Conservation (phyloP, 2,797 vertebrate species). For the Muraenolepis orangiensis region DNA sequence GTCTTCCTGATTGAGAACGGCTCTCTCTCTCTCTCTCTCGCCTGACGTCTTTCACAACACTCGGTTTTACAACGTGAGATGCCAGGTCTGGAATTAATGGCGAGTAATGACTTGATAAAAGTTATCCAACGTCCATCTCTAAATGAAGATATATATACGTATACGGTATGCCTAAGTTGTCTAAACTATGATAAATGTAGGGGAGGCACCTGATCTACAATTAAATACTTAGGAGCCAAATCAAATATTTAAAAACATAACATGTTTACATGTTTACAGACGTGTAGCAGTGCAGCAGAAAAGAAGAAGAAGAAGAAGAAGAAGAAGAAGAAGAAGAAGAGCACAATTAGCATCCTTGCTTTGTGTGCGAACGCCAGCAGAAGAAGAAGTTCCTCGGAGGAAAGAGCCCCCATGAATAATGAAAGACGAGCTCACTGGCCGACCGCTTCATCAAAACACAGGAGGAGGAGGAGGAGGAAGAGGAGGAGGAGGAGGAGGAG, state of each 20-base stretch:
- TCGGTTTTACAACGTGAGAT: conserved; percentile 51
- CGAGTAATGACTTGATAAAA: conserved; percentile 37
- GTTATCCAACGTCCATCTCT: conserved; percentile 30
- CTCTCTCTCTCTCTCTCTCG: conserved; percentile 57
- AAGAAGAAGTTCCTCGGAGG: conserved; percentile 35
- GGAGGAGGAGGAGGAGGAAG: conserved; percentile 57
- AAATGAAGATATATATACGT: background rate
- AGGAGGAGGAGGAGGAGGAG: too few relatives aligned
- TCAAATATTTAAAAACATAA: background rate
- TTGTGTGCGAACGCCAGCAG: conserved; percentile 34
- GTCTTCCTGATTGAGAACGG: conserved; percentile 71
- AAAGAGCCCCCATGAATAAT: conserved; percentile 58
- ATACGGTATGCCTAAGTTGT: too few relatives aligned
- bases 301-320: conserved; percentile 11
- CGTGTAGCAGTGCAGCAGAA: conserved; percentile 18
- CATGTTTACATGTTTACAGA: conserved; percentile 5
- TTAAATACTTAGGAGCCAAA: background rate
- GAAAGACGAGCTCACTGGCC: conserved; percentile 47
- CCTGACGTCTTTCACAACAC: conserved; percentile 62
- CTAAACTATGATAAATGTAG: background rate
- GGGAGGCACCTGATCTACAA: background rate
- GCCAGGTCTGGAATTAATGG: conserved; percentile 37
- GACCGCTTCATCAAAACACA: conserved; percentile 27
- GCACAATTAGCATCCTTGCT: conserved; percentile 16
- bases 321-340: conserved; percentile 17